Base-by-base conservation (phyloP, 2,113 vertebrate species). In the Athene cunicularia region DNA sequence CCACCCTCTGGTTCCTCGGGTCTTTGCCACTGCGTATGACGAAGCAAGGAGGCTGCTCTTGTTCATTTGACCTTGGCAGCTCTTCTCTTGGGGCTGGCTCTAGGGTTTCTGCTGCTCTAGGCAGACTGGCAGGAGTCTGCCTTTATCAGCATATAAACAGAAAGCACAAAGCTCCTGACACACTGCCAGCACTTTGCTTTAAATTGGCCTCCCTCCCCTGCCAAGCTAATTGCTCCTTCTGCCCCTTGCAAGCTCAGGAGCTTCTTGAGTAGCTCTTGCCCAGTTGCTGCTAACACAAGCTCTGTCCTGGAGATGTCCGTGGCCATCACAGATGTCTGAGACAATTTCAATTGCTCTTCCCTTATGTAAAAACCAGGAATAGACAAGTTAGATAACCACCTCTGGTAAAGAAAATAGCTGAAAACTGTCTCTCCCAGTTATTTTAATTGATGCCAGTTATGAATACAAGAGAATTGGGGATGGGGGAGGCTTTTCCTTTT, bases 321-420 rank as follows among this genome's bases (percentile, higher is more conserved):
- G 5, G 22, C 90, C 47, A 33, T 43, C 66, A 19, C 47, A 35
- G 39, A 37, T 64, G 23, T 11, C 76, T 35, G 56, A 74, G 60
- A 39, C 68, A 60, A 37, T 50, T 86, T 32, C 39, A 68, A 76
- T 68, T 64, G 50, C 45, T 86, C 85, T 91, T 73, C 67, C 28
- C 90, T 97, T 96, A 96, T 77, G 90, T 95, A 96, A 97, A 90
- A 63, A 30, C 79, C 82, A 92, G 63, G 92, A 95, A 88, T 90
- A 94, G 93, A 35, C 96, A 41, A 33, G 19, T 97, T 96, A 96
- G 96, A 94, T 97, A 96, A 97, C 91, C 75, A 94, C 96, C 93
- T 88, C 95, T 96, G 95, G 94, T 73, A 73, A 83, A 88, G 91
- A 86, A 90, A 88, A 95, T 64, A 80, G 86, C 93, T 91, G 56